Evolutionary conservation across 1,140 invertebrate species (phyloP).

Genomic region (Tetramorium alpestre): DNA sequence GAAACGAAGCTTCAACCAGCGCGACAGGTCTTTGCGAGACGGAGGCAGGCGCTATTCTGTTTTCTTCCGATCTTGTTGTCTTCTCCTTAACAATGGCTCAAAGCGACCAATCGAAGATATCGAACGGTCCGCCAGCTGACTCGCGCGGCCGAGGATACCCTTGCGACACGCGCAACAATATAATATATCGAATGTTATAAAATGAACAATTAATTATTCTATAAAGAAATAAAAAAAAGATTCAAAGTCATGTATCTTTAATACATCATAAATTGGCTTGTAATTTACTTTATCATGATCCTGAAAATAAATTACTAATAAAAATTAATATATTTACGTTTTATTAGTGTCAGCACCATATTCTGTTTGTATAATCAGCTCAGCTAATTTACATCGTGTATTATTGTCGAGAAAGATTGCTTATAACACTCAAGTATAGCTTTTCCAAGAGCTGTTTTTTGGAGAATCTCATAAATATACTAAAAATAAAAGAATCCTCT

Average conservation of each 20-base stretch:
- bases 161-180: no score
- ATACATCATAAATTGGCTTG: background rate
- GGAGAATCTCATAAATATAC: background rate
- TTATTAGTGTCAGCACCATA: conserved; percentile 7
- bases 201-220: background rate
- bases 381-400: background rate
- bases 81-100: no score
- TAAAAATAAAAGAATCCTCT: background rate
- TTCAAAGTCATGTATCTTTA: background rate
- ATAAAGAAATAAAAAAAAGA: background rate
- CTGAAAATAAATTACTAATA: background rate
- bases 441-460: background rate
- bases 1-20: no score
- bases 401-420: background rate
- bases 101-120: no score
- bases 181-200: no score
- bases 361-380: background rate
- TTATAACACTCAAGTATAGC: background rate
- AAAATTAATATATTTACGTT: background rate
- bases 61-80: no score
- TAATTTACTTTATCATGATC: background rate
- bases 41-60: no score
- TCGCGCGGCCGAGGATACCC: no score
- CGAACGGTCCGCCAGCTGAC: no score
- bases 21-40: no score